Conservation (phyloP, 2,888 invertebrate genomes). For the Petrophora chlorosata region DNA sequence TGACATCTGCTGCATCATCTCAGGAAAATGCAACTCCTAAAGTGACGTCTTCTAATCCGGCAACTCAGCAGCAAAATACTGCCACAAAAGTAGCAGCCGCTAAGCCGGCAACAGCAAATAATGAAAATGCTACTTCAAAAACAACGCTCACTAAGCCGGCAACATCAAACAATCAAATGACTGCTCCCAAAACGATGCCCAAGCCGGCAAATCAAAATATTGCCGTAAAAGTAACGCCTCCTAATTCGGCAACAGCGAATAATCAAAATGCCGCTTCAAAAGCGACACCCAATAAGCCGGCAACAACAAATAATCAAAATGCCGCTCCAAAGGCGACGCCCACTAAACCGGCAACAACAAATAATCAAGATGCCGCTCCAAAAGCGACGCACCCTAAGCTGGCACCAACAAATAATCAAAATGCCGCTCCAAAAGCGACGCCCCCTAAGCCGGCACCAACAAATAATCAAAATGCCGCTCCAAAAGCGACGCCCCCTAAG, state of each 20-base stretch:
- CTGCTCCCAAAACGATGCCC: background rate
- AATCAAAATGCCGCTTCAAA: background rate
- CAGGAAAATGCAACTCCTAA: constrained; percentile 4
- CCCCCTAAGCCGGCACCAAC: constrained; percentile 2
- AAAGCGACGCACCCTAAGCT: background rate
- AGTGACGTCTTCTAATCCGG: background rate
- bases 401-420: constrained; percentile 11
- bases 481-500: background rate
- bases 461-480: constrained; percentile 5
- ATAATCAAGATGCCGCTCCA: constrained; percentile 1
- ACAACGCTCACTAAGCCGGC: background rate
- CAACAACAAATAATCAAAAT: constrained; percentile 12
- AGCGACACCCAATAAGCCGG: background rate
- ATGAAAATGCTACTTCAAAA: background rate
- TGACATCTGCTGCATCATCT: constrained; percentile 4
- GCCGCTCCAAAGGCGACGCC: background rate
- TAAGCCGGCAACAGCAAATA: background rate
- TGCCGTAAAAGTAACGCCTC: background rate
- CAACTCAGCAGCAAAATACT: background rate
- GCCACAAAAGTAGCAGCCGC: background rate
- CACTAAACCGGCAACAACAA: constrained; percentile 5
- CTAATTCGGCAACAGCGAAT: no score
- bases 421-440: background rate
- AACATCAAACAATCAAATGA: background rate
- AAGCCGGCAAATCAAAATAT: background rate